Evolutionary conservation across 2,888 invertebrate genomes (phyloP), one percentile per base, ranked within the genome.

Genomic region (Synergus itoensis): DNA sequence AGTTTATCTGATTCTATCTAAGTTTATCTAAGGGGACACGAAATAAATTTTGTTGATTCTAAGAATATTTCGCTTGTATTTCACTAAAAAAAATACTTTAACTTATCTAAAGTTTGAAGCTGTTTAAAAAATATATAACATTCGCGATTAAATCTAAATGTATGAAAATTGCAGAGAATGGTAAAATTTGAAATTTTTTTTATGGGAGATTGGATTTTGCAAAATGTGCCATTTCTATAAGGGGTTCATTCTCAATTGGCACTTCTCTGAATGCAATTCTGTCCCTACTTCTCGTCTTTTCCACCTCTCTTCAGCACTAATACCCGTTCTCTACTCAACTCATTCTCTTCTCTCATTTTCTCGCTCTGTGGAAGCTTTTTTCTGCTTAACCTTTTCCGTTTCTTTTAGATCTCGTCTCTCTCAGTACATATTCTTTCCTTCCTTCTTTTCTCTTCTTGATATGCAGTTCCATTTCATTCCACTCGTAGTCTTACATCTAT

Each of bases 301-400:
- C 76, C 77, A 75, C 80, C 81, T 78, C 80, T 78, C 79, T 81
- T 80, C 77, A 75, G 64, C 79, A 64, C 79, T 79, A 79, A 76
- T 79, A 79, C 67, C 78, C 81, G 77, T 80, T 81, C 79, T 83
- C 80, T 80, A 64, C 77, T 77, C 79, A 43, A 18, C 62, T 43
- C 64, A 5, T 69, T 67, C 77, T 45, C 73, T 48, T 60, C 11
- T 63, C 21, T 78, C 60, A 76, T 80, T 45, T 77, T 63, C 73
- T 40, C 60, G 77, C 45, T 77, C 77, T 79, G 77, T 18, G 2
- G 53, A 21, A 73, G 73, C 53, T 73, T 73, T 73, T 73, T 73
- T 53, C 73, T 73, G 53, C 48, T 73, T 73, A 53, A 53, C 36
- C 53, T 73, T 53, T 16, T 48, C 69, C 28, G 21, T 69, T 45